Evolutionary conservation across 1,140 invertebrate genomes (phyloP).

Genomic region (Delia radicum): DNA sequence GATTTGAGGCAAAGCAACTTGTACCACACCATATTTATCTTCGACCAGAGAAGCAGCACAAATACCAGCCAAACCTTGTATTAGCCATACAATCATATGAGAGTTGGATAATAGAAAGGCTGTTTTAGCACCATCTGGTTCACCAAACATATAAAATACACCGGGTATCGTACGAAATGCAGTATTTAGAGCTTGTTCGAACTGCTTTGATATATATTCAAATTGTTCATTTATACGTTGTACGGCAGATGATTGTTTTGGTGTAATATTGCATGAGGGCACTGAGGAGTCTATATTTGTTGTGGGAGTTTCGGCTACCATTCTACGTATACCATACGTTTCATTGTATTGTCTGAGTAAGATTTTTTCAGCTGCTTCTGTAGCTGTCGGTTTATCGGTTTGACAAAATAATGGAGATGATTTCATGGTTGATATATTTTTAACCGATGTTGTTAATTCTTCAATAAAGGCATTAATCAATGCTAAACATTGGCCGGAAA

Average conservation of each 20-base stretch:
- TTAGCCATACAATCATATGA: constrained; percentile 70
- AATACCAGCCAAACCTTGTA: constrained; percentile 69
- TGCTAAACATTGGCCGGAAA: constrained; percentile 63
- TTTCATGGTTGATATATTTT: constrained; percentile 52
- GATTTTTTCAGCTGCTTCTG: constrained; percentile 41
- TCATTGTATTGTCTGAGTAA: constrained; percentile 52
- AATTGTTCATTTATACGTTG: constrained; percentile 54
- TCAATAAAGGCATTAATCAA: constrained; percentile 65
- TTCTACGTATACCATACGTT: constrained; percentile 57
- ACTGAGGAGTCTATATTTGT: background rate
- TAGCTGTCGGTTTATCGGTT: constrained; percentile 36
- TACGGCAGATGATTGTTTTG: constrained; percentile 23
- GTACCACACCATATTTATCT: constrained; percentile 78
- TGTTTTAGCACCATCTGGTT: constrained; percentile 67
- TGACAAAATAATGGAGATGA: constrained; percentile 7
- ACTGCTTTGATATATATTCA: constrained; percentile 49
- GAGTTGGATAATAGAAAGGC: constrained; percentile 65
- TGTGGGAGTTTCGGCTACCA: constrained; percentile 13
- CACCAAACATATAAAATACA: constrained; percentile 70
- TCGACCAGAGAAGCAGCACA: constrained; percentile 69
- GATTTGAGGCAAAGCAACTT: constrained; percentile 71
- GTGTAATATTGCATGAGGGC: constrained; percentile 11
- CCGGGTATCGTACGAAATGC: constrained; percentile 61
- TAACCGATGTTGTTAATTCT: constrained; percentile 61
- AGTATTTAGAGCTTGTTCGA: constrained; percentile 38